phyloP scores from a whole-genome alignment of 2,113 vertebrate species.

The Grammomys dolichurus region DNA sequence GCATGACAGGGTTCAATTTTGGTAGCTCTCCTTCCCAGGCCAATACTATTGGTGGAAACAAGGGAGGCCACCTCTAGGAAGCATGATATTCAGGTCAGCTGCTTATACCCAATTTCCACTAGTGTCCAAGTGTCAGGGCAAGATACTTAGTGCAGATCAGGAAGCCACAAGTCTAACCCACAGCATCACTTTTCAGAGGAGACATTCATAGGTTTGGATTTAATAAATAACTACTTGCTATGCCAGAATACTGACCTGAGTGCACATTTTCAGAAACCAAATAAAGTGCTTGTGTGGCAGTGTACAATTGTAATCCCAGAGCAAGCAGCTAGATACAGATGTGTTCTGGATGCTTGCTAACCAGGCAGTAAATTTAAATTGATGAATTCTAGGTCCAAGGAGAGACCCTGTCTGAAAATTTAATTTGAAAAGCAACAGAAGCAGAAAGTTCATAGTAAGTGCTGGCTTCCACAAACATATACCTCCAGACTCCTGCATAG shows the following conservation, averaged over 20 bases:
- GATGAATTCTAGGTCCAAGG: not conserved
- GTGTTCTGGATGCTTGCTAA: not conserved
- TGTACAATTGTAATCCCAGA: not conserved
- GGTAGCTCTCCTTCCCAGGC: not conserved
- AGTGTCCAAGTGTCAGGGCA: not conserved
- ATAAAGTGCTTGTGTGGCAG: not conserved
- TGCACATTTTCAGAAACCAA: not conserved
- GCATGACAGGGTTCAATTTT: no score
- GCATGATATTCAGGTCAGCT: not conserved
- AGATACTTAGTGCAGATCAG: not conserved
- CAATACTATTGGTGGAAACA: not conserved
- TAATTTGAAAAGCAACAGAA: not conserved
- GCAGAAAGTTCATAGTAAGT: not conserved
- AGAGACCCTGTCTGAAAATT: not conserved
- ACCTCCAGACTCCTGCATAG: not conserved
- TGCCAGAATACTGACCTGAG: not conserved
- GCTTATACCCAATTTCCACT: not conserved
- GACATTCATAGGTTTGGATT: not conserved
- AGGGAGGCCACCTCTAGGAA: not conserved
- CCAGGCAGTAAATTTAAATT: not conserved
- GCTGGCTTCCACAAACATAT: not conserved
- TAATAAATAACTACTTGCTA: not conserved
- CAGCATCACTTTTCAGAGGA: not conserved
- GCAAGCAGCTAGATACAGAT: not conserved
- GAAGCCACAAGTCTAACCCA: not conserved